phyloP scores from a whole-genome alignment of 2,113 vertebrate species.

The Pyxicephalus adspersus region DNA sequence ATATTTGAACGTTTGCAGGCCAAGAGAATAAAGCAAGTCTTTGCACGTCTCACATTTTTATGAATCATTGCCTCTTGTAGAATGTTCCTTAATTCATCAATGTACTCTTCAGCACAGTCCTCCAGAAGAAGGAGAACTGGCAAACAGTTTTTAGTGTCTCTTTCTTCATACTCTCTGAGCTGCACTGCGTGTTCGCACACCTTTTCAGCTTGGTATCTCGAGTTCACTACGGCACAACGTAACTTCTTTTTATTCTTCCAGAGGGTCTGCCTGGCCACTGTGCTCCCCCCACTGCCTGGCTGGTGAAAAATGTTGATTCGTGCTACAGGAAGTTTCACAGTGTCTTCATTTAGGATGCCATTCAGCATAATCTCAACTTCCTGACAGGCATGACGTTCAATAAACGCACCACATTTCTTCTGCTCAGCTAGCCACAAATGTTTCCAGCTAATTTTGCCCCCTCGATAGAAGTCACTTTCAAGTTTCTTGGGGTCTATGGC shows the following conservation, averaged over 20 bases:
- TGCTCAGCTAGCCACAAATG: slow-evolving; percentile 81
- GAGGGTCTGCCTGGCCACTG: slow-evolving; percentile 79
- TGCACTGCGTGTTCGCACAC: slow-evolving; percentile 74
- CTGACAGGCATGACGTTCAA: slow-evolving; percentile 74
- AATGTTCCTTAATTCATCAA: slow-evolving; percentile 72
- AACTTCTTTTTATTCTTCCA: slow-evolving; percentile 77
- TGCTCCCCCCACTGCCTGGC: slow-evolving; percentile 85
- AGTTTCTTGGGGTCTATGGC: slow-evolving; percentile 61
- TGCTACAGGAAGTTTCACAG: slow-evolving; percentile 63
- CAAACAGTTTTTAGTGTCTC: slow-evolving; percentile 67
- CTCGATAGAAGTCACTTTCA: slow-evolving; percentile 76
- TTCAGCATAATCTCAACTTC: slow-evolving; percentile 66
- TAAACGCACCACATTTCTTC: slow-evolving; percentile 71
- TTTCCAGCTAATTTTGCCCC: slow-evolving; percentile 77
- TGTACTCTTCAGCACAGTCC: slow-evolving; percentile 77
- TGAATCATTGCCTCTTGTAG: slow-evolving; percentile 67
- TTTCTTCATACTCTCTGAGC: slow-evolving; percentile 79
- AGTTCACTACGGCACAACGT: slow-evolving; percentile 76
- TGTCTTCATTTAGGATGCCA: slow-evolving; percentile 29
- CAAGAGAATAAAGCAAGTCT: slow-evolving; percentile 76
- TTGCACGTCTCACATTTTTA: slow-evolving; percentile 65
- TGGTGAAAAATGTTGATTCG: slow-evolving; percentile 82
- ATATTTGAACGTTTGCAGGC: slow-evolving; percentile 74
- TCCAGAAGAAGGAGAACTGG: slow-evolving; percentile 79
- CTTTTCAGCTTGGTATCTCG: slow-evolving; percentile 61